phyloP scores from a whole-genome alignment of 2,888 invertebrate species.

The Hemithea aestivaria region DNA sequence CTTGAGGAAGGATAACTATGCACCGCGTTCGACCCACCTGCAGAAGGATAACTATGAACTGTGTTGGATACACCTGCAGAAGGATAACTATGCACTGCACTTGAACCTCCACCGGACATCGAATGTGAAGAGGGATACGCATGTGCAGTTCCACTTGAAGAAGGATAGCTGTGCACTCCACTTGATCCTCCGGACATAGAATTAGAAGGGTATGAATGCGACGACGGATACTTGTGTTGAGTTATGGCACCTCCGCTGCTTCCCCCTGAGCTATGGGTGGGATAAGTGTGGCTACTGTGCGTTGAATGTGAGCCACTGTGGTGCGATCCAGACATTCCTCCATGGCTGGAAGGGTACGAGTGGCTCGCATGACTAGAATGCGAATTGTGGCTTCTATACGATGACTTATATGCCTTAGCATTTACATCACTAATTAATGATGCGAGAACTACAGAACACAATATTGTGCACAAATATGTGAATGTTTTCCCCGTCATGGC shows the following conservation, averaged over 20 bases:
- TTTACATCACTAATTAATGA: constrained; percentile 10
- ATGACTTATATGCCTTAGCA: constrained; percentile 5
- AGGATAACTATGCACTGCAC: too few relatives aligned
- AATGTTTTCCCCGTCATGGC: constrained; percentile 7
- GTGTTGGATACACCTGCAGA: too few relatives aligned
- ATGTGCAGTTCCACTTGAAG: background rate
- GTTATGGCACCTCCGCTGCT: too few relatives aligned
- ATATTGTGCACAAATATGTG: constrained; percentile 6
- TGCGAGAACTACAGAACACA: constrained; percentile 9
- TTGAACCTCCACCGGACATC: too few relatives aligned
- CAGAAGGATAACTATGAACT: too few relatives aligned
- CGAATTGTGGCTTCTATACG: background rate
- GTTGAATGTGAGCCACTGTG: background rate
- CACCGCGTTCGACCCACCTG: too few relatives aligned
- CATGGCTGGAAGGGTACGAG: background rate
- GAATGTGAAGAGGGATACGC: too few relatives aligned
- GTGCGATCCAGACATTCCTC: background rate
- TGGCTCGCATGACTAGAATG: background rate
- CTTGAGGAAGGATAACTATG: too few relatives aligned
- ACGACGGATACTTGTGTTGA: too few relatives aligned
- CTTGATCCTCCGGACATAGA: constrained; percentile 2
- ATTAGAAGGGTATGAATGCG: background rate
- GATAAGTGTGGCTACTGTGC: constrained; percentile 1
- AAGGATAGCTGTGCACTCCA: too few relatives aligned
- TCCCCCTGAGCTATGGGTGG: background rate